A percentile compares a stretch with the other conserved stretches of the same genome.
Conservation (phyloP, 1,140 invertebrate genomes). For the Conus ventricosus region DNA sequence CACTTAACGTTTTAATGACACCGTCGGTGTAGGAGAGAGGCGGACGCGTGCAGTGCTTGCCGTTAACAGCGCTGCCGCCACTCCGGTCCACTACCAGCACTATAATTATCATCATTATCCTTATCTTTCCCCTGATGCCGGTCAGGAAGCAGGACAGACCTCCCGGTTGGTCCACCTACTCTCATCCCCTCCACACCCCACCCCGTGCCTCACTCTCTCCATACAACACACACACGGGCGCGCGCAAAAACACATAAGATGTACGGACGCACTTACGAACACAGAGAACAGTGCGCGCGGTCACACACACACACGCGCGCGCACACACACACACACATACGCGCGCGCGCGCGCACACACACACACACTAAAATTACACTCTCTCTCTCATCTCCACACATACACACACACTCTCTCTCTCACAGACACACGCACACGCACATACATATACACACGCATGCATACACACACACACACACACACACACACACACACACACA, state of each 20-base stretch:
- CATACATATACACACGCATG: too few relatives aligned
- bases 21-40: too few relatives aligned
- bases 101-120: background rate
- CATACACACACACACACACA: too few relatives aligned
- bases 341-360: background rate
- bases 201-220: background rate
- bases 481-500: too few relatives aligned
- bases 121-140: background rate
- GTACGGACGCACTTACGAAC: background rate
- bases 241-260: background rate
- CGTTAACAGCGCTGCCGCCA: too few relatives aligned
- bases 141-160: background rate
- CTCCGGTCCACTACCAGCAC: background rate
- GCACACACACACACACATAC: too few relatives aligned
- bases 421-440: too few relatives aligned
- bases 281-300: background rate
- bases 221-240: background rate
- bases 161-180: background rate
- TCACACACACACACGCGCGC: too few relatives aligned
- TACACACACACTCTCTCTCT: background rate
- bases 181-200: background rate
- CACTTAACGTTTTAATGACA: background rate
- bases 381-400: background rate
- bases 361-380: background rate
- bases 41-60: too few relatives aligned